These are phyloP conservation scores for Clarias macrocephalus DNA, from an alignment of 2,113 vertebrate genomes.

Conservation along the genomic window DNA sequence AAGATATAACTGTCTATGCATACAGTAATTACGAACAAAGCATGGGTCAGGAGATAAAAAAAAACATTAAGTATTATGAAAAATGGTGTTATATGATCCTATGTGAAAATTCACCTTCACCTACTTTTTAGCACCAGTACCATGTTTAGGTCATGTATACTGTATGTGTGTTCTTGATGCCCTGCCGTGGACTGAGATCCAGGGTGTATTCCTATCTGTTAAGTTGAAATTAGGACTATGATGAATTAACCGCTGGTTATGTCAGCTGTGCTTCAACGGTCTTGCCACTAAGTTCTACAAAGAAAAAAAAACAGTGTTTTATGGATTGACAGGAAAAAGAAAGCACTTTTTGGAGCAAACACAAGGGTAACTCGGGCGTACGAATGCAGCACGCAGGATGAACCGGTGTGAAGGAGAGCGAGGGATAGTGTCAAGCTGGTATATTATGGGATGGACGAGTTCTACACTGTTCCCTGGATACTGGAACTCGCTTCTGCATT, in stretches of 20 bases:
- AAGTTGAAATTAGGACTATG: too few relatives aligned
- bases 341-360: background rate
- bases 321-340: background rate
- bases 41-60: too few relatives aligned
- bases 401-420: background rate
- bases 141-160: too few relatives aligned
- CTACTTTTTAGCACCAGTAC: too few relatives aligned
- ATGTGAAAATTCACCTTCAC: too few relatives aligned
- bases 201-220: background rate
- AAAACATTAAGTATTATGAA: too few relatives aligned
- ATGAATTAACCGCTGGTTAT: too few relatives aligned
- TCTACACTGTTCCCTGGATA: constrained; percentile 32
- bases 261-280: too few relatives aligned
- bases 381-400: background rate
- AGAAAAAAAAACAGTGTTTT: background rate
- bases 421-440: background rate
- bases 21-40: too few relatives aligned
- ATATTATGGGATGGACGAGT: constrained; percentile 33
- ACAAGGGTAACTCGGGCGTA: background rate
- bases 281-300: background rate
- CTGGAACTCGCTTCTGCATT: constrained; percentile 4
- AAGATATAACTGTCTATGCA: background rate
- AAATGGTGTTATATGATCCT: too few relatives aligned
- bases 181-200: background rate
- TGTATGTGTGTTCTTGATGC: background rate